Base-by-base conservation (phyloP, 2,113 vertebrate genomes). In the Monarcha castaneiventris region DNA sequence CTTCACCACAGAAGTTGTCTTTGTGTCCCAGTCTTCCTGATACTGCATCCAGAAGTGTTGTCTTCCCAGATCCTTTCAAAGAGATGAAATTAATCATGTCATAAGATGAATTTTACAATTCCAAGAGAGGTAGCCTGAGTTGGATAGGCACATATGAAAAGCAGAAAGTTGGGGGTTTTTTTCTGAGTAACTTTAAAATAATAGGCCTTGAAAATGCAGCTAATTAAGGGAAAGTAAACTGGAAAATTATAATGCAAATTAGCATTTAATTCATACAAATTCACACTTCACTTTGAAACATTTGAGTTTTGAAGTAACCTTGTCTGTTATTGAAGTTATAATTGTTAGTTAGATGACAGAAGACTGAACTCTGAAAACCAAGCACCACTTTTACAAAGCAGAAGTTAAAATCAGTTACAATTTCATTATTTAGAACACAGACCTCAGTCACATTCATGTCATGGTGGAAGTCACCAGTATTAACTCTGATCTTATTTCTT, bases 31-130 rank as follows among this genome's bases (percentile, higher is more conserved):
- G 98, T 94, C 99, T 98, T 71, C 99, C 99, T 3, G 99, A 98
- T 92, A 99, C 95, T 73, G 98, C 98, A 73, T 99, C 99, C 94
- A 99, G 75, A 93, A 99, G 95, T 2, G 99, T 99, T 59, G 99
- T 99, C 94, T 99, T 99, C 43, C 99, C 99, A 13, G 99, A 99
- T 54, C 99, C 99, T 99, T 94, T 86, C 46, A 64, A 78, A 94
- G 10, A 92, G 89, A 93, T 78, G 1, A 84, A 89, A 77, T 81
- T 12, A 77, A 68, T 41, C 6, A 52, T 10, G 27, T 32, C 13
- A 41, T 55, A 26, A 81, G 52, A 71, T 32, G 0, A 62, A 92
- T 54, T 61, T 62, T 54, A 15, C 12, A 6, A 76, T 46, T 79
- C 67, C 59, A 59, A 44, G 17, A 62, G 13, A 1, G 0, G 7